These are phyloP conservation scores for Hydrolagus colliei DNA, from an alignment of 2,797 vertebrate genomes.

Conservation along the genomic window DNA sequence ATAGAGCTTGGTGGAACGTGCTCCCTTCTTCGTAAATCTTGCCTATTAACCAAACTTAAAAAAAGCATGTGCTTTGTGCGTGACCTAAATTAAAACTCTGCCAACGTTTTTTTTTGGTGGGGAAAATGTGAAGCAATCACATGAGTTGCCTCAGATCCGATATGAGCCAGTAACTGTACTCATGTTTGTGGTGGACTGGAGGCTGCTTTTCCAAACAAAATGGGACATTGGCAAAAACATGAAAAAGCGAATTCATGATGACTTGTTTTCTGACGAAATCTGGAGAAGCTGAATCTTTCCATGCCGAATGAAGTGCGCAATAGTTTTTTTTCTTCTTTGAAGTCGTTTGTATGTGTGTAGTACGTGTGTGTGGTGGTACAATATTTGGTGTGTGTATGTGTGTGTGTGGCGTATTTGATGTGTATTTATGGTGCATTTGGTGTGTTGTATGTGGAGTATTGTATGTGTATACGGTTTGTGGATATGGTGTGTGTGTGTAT, in stretches of 20 bases:
- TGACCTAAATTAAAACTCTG: background rate
- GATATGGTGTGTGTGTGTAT: too few species aligned
- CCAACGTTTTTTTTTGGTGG: background rate
- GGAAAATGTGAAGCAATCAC: background rate
- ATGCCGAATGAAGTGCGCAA: too few species aligned
- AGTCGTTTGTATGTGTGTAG: too few species aligned
- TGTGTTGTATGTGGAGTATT: too few species aligned
- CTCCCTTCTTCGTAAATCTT: background rate
- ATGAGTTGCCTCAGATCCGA: background rate
- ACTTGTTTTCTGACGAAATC: background rate
- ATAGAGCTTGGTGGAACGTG: background rate
- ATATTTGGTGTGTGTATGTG: too few species aligned
- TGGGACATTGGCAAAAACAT: background rate
- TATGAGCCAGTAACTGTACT: background rate
- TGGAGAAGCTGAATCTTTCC: background rate
- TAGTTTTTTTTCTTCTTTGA: too few species aligned
- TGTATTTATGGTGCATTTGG: background rate
- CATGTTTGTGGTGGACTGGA: background rate
- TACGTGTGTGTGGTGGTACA: too few species aligned
- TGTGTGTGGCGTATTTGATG: background rate
- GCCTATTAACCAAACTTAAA: background rate
- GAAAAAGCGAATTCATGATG: background rate
- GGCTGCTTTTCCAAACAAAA: background rate
- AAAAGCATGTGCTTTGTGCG: background rate
- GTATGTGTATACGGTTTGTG: too few species aligned